Evolutionary conservation across 2,797 vertebrate species (phyloP).

Genomic region (Sebastes steindachneri): DNA sequence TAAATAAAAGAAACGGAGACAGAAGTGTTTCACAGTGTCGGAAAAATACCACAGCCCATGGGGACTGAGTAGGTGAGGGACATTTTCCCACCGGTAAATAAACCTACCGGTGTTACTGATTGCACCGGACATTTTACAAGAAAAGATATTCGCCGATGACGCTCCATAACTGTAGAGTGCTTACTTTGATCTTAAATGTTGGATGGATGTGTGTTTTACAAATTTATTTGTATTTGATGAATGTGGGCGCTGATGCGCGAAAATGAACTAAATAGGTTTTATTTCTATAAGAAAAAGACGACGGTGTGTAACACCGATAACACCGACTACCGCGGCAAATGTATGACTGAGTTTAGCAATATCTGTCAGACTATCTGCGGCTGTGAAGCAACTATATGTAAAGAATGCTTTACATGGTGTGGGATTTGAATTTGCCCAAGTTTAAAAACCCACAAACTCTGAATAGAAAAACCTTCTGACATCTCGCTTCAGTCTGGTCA

Average conservation of each 20-base stretch:
- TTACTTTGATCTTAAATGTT: background rate
- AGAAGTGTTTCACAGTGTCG: constrained; percentile 21
- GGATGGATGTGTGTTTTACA: background rate
- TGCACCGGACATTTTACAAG: background rate
- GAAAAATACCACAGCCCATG: constrained; percentile 37
- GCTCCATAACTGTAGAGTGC: background rate
- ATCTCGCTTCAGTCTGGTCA: constrained; percentile 13
- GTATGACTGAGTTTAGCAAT: background rate
- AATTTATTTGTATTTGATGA: background rate
- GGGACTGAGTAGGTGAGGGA: background rate
- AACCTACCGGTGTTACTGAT: background rate
- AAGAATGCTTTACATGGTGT: constrained; percentile 16
- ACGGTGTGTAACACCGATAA: background rate
- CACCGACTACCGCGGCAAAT: background rate
- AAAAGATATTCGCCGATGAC: background rate
- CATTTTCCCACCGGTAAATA: background rate
- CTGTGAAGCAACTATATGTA: constrained; percentile 32
- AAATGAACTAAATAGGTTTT: background rate
- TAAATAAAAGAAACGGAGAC: constrained; percentile 41
- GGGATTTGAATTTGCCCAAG: constrained; percentile 11
- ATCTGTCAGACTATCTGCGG: constrained; percentile 23
- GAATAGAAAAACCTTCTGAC: constrained; percentile 31
- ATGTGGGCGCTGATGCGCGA: background rate
- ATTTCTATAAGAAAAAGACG: background rate
- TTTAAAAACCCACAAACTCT: constrained; percentile 37